Conservation (phyloP, 2,113 vertebrate species). For the Lota lota region DNA sequence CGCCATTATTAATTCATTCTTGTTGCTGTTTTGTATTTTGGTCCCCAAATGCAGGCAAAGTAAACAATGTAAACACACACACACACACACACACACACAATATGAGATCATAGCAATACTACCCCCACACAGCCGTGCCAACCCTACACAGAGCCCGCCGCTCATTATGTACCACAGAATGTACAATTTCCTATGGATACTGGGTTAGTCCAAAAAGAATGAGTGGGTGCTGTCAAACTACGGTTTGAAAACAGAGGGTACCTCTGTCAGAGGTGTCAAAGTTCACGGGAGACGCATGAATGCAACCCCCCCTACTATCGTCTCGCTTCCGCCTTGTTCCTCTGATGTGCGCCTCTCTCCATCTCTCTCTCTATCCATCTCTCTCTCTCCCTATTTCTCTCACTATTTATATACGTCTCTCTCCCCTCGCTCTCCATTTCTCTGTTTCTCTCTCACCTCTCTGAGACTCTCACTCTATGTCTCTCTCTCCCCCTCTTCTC, state of each 20-base stretch:
- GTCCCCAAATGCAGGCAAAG: too few relatives aligned
- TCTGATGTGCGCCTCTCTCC: constrained; percentile 27
- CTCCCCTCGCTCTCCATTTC: too few relatives aligned
- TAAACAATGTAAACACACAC: too few relatives aligned
- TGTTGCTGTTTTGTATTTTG: too few relatives aligned
- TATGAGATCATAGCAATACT: constrained; percentile 16
- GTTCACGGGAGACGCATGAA: constrained; percentile 67
- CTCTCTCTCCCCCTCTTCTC: too few relatives aligned
- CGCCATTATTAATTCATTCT: too few relatives aligned
- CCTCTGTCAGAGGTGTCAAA: constrained; percentile 73
- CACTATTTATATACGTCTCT: too few relatives aligned
- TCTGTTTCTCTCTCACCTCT: too few relatives aligned
- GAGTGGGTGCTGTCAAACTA: constrained; percentile 54
- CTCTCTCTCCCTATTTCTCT: too few relatives aligned
- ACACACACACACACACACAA: constrained; percentile 3
- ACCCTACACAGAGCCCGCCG: constrained; percentile 17
- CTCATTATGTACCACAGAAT: constrained; percentile 56
- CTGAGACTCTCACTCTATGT: too few relatives aligned
- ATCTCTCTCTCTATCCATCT: too few relatives aligned
- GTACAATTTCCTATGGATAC: constrained; percentile 55
- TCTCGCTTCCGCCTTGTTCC: constrained; percentile 49
- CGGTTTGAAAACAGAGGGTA: constrained; percentile 67
- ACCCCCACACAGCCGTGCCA: constrained; percentile 22
- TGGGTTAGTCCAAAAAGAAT: constrained; percentile 46
- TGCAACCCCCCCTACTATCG: constrained; percentile 39